Evolutionary conservation across 2,113 vertebrate species (phyloP).

Genomic region (Hoplias malabaricus): DNA sequence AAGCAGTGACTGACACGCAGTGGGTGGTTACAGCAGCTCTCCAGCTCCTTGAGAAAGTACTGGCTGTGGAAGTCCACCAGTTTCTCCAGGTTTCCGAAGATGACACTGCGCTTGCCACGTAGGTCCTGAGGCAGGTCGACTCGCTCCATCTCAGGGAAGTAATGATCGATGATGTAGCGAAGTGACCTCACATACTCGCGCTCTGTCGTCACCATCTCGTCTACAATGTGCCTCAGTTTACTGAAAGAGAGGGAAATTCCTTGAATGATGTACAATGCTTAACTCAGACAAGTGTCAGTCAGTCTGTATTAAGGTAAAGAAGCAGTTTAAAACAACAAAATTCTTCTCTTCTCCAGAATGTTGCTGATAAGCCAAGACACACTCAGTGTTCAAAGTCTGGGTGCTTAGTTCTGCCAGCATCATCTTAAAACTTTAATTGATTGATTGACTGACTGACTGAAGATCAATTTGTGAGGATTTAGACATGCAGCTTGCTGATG

Average conservation of each 20-base stretch:
- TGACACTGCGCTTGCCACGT: constrained; percentile 84
- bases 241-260: constrained; percentile 64
- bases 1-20: constrained; percentile 91
- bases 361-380: too few species aligned
- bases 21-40: constrained; percentile 89
- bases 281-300: too few species aligned
- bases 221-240: constrained; percentile 85
- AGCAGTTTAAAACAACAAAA: too few species aligned
- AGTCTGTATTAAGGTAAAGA: too few species aligned
- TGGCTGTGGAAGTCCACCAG: constrained; percentile 91
- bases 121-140: constrained; percentile 90
- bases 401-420: too few species aligned
- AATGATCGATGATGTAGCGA: constrained; percentile 85
- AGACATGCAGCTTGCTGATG: too few species aligned
- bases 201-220: constrained; percentile 94
- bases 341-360: too few species aligned
- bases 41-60: constrained; percentile 91
- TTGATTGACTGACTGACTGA: too few species aligned
- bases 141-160: constrained; percentile 93
- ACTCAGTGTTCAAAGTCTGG: too few species aligned
- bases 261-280: not conserved
- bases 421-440: too few species aligned
- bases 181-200: constrained; percentile 91
- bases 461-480: too few species aligned
- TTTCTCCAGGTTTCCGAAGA: constrained; percentile 96